Conservation (phyloP, 2,113 vertebrate species). For the Ameiurus melas region DNA sequence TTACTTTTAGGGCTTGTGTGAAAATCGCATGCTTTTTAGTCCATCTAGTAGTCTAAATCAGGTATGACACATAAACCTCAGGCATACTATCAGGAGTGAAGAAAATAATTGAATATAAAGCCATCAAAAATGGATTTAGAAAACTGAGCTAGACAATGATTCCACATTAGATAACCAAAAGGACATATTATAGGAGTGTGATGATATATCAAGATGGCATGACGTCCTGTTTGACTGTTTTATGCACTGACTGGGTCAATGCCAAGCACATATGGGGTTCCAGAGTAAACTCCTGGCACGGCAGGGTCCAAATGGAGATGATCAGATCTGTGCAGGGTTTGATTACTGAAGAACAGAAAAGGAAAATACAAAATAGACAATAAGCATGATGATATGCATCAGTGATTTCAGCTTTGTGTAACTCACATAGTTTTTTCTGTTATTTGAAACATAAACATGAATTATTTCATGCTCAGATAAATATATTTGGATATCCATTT, state of each 20-base stretch:
- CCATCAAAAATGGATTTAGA: background rate
- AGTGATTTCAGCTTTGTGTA: background rate
- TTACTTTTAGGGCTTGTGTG: no score
- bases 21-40: no score
- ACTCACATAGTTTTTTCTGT: background rate
- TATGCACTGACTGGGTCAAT: constrained; percentile 60
- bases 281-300: constrained; percentile 58
- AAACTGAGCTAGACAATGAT: background rate
- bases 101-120: background rate
- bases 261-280: constrained; percentile 58
- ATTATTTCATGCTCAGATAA: background rate
- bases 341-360: constrained; percentile 47
- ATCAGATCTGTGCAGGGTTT: constrained; percentile 44
- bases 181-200: background rate
- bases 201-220: background rate
- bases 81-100: background rate
- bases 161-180: background rate
- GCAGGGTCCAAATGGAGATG: constrained; percentile 59
- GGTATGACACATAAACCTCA: background rate
- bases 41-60: background rate
- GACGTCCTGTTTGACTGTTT: background rate
- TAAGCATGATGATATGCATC: background rate
- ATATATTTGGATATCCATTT: background rate
- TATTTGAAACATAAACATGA: background rate
- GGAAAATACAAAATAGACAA: background rate